Base-by-base conservation (phyloP, 2,888 invertebrate genomes). In the Terebella lapidaria region DNA sequence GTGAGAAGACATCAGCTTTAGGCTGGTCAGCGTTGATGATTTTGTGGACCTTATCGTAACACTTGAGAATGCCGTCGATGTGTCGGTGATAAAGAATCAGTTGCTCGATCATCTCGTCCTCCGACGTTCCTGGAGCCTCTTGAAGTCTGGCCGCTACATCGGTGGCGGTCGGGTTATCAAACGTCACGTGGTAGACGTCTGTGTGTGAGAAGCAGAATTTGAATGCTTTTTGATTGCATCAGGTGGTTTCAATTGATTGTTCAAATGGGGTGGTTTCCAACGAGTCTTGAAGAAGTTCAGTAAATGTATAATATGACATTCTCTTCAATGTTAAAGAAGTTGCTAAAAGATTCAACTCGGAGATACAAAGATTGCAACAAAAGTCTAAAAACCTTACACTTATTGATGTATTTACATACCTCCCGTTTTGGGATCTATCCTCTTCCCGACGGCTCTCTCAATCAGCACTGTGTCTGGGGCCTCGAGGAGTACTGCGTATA, bases 21-120 rank as follows among this genome's bases (percentile, higher is more conserved):
- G 81, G 81, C 61, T 81, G 81, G 68, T 81, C 80, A 47, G 79
- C 80, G 69, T 81, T 81, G 45, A 81, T 70, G 18, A 61, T 67
- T 59, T 77, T 76, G 29, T 69, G 55, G 5, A 71, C 70, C 26
- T 68, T 69, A 10, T 65, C 58, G 58, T 71, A 79, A 58, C 76
- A 75, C n/a, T 67, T 66, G 2, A 65, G 61, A 24, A 80, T 71
- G 22, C 73, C 75, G 46, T 73, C 74, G 46, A 74, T 72, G 63
- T 77, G 73, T 24, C 78, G 59, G 60, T 78, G 76, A 63, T 75
- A 78, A 18, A 67, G 66, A 18, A 74, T 72, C 20, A 81, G 67
- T 49, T 72, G 71, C 52, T 71, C 66, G n/a, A 76, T 70, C 69
- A 80, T 73, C 28, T 72, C 74, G 22, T 72, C 71, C 66, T 78